These are phyloP conservation scores for Coenobita brevimanus DNA, from an alignment of 1,140 invertebrate species.

Conservation along the genomic window DNA sequence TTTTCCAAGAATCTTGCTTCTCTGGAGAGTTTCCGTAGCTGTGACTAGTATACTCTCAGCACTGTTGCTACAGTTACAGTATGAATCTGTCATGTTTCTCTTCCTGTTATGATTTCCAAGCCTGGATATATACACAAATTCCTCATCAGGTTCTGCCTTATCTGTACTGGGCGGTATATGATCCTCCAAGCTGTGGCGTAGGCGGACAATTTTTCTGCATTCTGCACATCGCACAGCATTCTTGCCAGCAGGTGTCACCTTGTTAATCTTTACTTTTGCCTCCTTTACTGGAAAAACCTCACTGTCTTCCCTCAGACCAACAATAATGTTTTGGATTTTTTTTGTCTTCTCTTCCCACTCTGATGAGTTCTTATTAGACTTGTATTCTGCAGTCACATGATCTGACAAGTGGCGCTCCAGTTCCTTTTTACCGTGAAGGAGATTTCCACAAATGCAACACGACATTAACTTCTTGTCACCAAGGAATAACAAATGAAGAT, in stretches of 20 bases:
- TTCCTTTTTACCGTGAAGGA: slow-evolving; percentile 6
- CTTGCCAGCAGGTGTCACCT: neutral
- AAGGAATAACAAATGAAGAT: slow-evolving; percentile 4
- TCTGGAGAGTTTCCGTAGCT: too few species aligned
- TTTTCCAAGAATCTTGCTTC: too few species aligned
- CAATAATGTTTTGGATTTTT: neutral
- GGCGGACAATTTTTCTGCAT: neutral
- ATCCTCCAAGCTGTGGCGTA: neutral
- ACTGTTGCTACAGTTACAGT: too few species aligned
- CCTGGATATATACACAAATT: slow-evolving; percentile 10
- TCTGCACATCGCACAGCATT: neutral
- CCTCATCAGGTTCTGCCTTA: neutral
- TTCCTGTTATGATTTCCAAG: neutral
- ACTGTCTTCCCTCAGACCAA: neutral
- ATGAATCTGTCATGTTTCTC: neutral
- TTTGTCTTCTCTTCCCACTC: slow-evolving; percentile 1
- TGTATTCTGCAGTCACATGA: neutral
- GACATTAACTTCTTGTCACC: neutral
- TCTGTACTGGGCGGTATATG: neutral
- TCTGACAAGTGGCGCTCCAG: neutral
- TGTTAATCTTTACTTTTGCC: slow-evolving; percentile 5
- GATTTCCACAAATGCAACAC: neutral
- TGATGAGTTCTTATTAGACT: neutral
- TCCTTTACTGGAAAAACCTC: too few species aligned
- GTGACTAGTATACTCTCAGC: too few species aligned